Evolutionary conservation across 2,888 invertebrate species (phyloP).

Genomic region (Orchestes rusci): DNA sequence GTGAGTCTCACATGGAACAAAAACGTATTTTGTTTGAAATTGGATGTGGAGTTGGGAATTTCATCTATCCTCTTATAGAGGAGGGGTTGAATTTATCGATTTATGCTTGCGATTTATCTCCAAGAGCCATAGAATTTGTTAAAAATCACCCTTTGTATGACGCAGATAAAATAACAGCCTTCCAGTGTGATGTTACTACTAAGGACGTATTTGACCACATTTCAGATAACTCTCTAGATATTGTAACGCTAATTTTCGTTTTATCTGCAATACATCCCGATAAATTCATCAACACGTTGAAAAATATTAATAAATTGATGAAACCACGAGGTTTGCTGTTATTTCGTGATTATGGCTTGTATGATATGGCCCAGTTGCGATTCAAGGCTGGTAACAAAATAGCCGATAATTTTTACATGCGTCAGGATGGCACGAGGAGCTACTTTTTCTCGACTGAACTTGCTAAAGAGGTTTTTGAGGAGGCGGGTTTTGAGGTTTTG

Average conservation of each 20-base stretch:
- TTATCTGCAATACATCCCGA: conserved; percentile 89
- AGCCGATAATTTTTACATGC: conserved; percentile 84
- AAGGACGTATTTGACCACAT: conserved; percentile 56
- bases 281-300: conserved; percentile 59
- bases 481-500: conserved; percentile 63
- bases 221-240: conserved; percentile 54
- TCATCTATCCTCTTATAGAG: conserved; percentile 84
- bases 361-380: conserved; percentile 93
- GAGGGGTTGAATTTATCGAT: conserved; percentile 67
- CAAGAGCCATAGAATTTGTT: conserved; percentile 81
- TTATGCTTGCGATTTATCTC: conserved; percentile 90
- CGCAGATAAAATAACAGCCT: conserved; percentile 60
- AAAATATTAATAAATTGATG: conserved; percentile 59
- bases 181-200: conserved; percentile 78
- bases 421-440: conserved; percentile 91
- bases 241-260: conserved; percentile 89
- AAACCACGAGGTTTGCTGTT: conserved; percentile 74
- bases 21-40: conserved; percentile 61
- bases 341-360: conserved; percentile 89
- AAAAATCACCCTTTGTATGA: conserved; percentile 63
- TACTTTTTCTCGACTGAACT: conserved; percentile 76
- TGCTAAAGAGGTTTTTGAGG: conserved; percentile 55
- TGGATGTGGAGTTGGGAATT: conserved; percentile 96
- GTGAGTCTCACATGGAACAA: conserved; percentile 32
- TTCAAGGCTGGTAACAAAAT: conserved; percentile 92